Evolutionary conservation across 2,113 vertebrate species (phyloP).

Genomic region (Nothocercus julius): DNA sequence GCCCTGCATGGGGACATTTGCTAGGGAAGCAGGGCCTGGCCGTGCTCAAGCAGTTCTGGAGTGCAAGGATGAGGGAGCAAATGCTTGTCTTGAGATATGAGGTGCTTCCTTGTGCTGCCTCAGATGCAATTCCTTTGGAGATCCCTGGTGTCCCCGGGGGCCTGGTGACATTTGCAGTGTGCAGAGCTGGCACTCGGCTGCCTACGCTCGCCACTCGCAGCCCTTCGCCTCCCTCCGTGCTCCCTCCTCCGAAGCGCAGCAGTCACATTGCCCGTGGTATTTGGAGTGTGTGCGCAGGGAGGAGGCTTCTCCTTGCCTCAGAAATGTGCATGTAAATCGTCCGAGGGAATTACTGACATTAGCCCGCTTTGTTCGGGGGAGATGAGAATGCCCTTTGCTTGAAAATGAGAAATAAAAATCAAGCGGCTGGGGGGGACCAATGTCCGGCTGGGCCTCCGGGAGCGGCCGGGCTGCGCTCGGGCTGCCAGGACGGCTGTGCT

Average conservation of each 20-base stretch:
- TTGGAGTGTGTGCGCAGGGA: background rate
- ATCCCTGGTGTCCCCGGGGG: background rate
- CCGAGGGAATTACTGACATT: conserved; percentile 57
- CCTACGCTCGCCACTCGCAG: background rate
- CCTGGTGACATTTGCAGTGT: conserved; percentile 3
- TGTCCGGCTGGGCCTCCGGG: background rate
- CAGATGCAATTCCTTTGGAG: background rate
- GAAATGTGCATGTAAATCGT: conserved; percentile 64
- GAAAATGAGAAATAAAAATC: background rate
- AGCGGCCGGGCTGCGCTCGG: background rate
- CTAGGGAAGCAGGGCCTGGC: background rate
- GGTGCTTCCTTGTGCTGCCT: background rate
- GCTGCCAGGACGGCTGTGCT: background rate
- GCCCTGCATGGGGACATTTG: background rate
- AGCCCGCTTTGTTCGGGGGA: conserved; percentile 15
- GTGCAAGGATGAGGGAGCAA: background rate
- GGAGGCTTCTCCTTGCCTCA: conserved; percentile 11
- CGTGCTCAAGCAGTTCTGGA: too few species aligned
- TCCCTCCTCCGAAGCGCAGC: conserved; percentile 2
- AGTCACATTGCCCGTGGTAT: background rate
- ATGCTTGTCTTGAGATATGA: background rate
- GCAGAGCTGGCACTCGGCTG: background rate
- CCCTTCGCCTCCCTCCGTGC: background rate
- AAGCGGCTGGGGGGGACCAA: background rate
- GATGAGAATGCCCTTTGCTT: conserved; percentile 40